A percentile compares a stretch with the other conserved stretches of the same genome.
These are phyloP conservation scores for Chaetodon trifasciatus DNA, from an alignment of 2,797 vertebrate species.

Conservation along the genomic window DNA sequence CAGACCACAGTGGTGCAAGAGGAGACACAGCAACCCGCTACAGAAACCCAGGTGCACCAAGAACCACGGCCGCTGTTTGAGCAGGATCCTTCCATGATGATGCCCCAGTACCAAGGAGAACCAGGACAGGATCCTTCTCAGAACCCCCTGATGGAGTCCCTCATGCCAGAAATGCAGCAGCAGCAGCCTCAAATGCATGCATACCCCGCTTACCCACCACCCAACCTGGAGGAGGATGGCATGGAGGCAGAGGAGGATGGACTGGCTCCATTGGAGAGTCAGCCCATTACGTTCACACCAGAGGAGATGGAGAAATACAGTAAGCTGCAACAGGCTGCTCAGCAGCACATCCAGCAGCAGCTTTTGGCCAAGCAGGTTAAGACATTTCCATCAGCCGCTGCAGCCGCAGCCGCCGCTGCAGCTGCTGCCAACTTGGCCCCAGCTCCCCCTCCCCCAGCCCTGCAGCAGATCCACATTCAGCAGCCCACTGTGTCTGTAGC, in stretches of 20 bases:
- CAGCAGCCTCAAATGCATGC: slow-evolving; percentile 86
- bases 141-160: slow-evolving; percentile 88
- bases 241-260: slow-evolving; percentile 89
- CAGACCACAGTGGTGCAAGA: slow-evolving; percentile 66
- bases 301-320: slow-evolving; percentile 99
- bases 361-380: slow-evolving; percentile 98
- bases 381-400: slow-evolving; percentile 90
- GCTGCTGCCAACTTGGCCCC: slow-evolving; percentile 82
- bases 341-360: slow-evolving; percentile 99
- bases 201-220: slow-evolving; percentile 89
- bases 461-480: slow-evolving; percentile 97
- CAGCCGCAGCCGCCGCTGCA: slow-evolving; percentile 83
- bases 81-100: slow-evolving; percentile 82
- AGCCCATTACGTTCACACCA: slow-evolving; percentile 97
- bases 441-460: slow-evolving; percentile 86
- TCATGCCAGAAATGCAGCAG: slow-evolving; percentile 85
- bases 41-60: slow-evolving; percentile 79
- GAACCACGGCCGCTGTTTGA: slow-evolving; percentile 80
- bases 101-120: slow-evolving; percentile 83
- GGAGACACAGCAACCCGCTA: slow-evolving; percentile 66
- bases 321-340: slow-evolving; percentile 97
- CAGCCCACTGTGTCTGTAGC: slow-evolving; percentile 91
- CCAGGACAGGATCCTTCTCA: slow-evolving; percentile 85
- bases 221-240: slow-evolving; percentile 89
- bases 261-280: slow-evolving; percentile 95